Percentiles rank a stretch among this genome's conserved stretches.
phyloP scores from a whole-genome alignment of 2,888 invertebrate species.

The Tipula vernalis region DNA sequence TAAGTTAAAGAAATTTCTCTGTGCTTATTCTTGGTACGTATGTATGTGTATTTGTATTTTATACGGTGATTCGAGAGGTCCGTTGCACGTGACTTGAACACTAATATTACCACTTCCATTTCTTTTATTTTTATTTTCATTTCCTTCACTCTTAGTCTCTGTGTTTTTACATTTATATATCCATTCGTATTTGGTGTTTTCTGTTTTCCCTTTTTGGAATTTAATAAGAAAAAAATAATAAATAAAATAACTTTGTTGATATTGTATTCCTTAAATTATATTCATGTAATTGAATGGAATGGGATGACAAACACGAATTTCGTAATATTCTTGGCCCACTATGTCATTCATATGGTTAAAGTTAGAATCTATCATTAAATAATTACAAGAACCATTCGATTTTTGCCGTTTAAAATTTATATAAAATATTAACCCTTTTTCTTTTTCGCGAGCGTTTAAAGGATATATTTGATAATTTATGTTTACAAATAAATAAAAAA shows the following conservation, averaged over 20 bases:
- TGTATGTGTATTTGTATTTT: not conserved
- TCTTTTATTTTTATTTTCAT: not conserved
- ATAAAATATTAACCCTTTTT: not conserved
- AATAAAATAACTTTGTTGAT: not conserved
- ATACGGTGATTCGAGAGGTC: constrained; percentile 12
- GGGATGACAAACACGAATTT: not conserved
- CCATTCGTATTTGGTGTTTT: not conserved
- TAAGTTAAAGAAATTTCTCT: not conserved
- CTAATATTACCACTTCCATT: not conserved
- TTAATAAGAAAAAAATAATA: not conserved
- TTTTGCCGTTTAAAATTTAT: not conserved
- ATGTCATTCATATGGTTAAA: not conserved
- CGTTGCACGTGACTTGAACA: constrained; percentile 11
- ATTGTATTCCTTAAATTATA: not conserved
- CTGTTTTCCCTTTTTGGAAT: not conserved
- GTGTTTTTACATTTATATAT: not conserved
- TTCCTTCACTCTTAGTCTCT: not conserved
- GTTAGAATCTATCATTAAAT: not conserved
- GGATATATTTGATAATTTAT: not conserved
- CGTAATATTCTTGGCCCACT: not conserved
- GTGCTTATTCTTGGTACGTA: not conserved
- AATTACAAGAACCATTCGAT: not conserved
- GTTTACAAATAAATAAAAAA: not conserved
- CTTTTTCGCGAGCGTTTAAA: not conserved
- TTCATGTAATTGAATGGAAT: not conserved